A percentile compares a stretch with the other conserved stretches of the same genome.
These are phyloP conservation scores for Notodonta ziczac DNA, from an alignment of 2,888 invertebrate genomes.

Conservation along the genomic window DNA sequence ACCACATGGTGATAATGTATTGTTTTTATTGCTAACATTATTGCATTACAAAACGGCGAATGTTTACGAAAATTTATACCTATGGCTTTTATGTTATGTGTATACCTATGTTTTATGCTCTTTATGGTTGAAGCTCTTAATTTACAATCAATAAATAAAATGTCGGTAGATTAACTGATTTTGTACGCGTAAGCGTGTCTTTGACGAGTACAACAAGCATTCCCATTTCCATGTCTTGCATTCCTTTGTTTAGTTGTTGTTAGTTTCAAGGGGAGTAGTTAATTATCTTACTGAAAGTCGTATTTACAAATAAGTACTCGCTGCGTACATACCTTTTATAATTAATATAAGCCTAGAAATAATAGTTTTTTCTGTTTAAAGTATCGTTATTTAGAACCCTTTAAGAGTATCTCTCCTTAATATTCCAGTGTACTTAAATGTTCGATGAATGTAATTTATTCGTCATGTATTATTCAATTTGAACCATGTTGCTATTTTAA, in stretches of 20 bases:
- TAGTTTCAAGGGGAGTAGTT: slow-evolving; percentile 24
- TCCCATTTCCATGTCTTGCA: slow-evolving; percentile 28
- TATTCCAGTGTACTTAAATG: no score
- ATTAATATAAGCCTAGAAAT: no score
- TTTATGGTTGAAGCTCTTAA: background rate
- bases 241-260: slow-evolving; percentile 30
- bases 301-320: slow-evolving; percentile 27
- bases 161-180: background rate
- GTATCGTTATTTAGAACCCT: no score
- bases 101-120: no score
- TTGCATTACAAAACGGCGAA: background rate
- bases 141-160: background rate
- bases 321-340: no score
- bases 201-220: slow-evolving; percentile 13
- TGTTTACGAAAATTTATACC: background rate
- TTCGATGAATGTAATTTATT: no score
- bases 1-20: slow-evolving; percentile 6
- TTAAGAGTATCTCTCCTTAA: no score
- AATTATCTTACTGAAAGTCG: slow-evolving; percentile 33
- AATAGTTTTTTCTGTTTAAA: no score
- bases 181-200: background rate
- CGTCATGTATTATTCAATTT: no score
- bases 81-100: background rate
- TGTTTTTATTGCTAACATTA: background rate
- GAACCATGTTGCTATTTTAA: no score